Conservation (phyloP, 2,797 vertebrate species). For the Phoxinus dragarum region DNA sequence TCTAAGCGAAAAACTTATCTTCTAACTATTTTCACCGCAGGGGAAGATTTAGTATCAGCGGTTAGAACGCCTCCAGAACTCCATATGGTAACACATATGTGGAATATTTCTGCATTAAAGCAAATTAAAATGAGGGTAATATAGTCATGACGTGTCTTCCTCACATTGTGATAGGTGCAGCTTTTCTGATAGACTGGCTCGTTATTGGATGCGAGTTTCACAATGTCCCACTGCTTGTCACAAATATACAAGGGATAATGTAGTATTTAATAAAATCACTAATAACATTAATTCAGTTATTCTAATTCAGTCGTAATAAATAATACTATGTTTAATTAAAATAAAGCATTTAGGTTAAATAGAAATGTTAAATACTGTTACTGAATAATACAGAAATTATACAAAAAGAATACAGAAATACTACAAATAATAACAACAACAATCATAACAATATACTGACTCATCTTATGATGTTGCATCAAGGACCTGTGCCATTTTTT, state of each 20-base stretch:
- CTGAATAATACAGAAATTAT: too few species aligned
- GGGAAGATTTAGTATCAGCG: background rate
- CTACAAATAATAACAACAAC: background rate
- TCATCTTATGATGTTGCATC: background rate
- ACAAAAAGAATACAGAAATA: too few species aligned
- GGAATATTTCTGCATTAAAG: background rate
- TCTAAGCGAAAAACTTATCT: background rate
- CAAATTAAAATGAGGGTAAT: background rate
- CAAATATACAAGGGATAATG: background rate
- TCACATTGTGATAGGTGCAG: background rate
- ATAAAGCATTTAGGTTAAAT: too few species aligned
- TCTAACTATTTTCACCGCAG: background rate
- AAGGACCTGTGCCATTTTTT: background rate
- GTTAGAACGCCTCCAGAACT: background rate
- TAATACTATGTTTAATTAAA: too few species aligned
- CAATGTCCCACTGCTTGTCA: background rate
- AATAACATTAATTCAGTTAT: background rate
- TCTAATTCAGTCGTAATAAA: background rate
- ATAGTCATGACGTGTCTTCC: background rate
- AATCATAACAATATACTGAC: background rate
- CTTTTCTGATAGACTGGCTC: background rate
- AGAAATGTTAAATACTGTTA: too few species aligned
- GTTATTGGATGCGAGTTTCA: background rate
- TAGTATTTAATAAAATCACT: background rate
- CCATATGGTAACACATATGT: slow-evolving; percentile 16